Evolutionary conservation across 2,113 vertebrate species (phyloP).

Genomic region (Protobothrops flavoviridis): DNA sequence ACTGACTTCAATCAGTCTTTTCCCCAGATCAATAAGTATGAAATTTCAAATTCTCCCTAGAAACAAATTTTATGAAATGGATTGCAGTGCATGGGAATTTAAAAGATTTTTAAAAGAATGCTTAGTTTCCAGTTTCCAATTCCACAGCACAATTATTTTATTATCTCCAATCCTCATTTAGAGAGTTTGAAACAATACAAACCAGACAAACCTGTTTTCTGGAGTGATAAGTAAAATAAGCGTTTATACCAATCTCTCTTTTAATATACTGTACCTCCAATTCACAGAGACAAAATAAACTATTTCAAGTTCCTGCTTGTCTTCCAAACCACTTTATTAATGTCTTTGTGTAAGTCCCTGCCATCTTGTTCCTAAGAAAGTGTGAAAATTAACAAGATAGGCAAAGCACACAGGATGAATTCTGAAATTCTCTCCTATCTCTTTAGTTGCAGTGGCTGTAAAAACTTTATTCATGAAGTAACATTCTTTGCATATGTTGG

Average conservation of each 20-base stretch:
- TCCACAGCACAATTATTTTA: neutral
- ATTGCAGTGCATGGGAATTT: neutral
- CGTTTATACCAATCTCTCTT: neutral
- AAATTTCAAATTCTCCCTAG: neutral
- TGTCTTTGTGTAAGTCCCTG: neutral
- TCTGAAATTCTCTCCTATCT: neutral
- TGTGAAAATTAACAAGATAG: neutral
- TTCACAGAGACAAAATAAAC: neutral
- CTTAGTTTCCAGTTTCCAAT: neutral
- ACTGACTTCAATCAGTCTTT: neutral
- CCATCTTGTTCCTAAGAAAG: neutral
- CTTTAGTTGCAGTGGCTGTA: neutral
- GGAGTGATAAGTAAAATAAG: neutral
- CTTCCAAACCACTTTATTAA: neutral
- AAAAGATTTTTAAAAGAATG: neutral
- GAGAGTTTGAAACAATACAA: neutral
- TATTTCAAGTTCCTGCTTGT: neutral
- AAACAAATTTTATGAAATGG: neutral
- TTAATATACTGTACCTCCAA: neutral
- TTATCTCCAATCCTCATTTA: neutral
- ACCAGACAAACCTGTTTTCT: neutral
- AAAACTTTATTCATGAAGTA: neutral
- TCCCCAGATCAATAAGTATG: neutral
- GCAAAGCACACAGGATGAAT: neutral
- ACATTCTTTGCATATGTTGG: neutral